A percentile compares a stretch with the other conserved stretches of the same genome.
These are phyloP conservation scores for Eupithecia dodoneata DNA, from an alignment of 2,888 invertebrate species.

Conservation along the genomic window DNA sequence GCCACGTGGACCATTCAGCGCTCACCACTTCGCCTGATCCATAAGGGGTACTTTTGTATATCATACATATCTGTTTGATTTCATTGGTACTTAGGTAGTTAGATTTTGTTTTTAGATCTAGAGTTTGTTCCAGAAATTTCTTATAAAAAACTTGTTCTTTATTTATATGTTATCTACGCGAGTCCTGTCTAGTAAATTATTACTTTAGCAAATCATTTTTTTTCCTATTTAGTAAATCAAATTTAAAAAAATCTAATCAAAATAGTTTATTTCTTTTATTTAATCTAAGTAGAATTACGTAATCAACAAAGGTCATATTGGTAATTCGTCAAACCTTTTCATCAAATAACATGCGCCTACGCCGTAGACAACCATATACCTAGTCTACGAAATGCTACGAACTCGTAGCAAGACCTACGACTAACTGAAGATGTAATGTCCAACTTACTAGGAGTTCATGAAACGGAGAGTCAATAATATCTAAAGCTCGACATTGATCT, in stretches of 20 bases:
- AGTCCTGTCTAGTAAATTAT: not conserved
- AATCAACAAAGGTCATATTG: not conserved
- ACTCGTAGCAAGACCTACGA: not conserved
- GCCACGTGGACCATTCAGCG: slow-evolving; percentile 61
- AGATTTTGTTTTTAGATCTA: not conserved
- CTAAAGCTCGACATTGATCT: not conserved
- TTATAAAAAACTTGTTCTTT: not conserved
- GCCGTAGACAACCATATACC: not conserved
- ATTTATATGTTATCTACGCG: not conserved
- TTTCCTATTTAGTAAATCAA: too few species aligned
- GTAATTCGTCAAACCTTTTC: not conserved
- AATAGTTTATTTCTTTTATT: too few species aligned
- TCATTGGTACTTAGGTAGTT: not conserved
- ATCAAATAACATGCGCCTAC: not conserved
- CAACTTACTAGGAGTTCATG: not conserved
- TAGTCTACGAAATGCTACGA: not conserved
- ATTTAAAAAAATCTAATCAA: too few species aligned
- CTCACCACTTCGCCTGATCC: not conserved
- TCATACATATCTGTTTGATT: not conserved
- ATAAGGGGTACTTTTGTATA: not conserved
- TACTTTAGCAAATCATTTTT: too few species aligned
- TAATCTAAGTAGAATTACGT: too few species aligned
- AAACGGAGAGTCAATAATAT: not conserved
- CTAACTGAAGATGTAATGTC: not conserved
- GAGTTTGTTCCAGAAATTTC: not conserved